Evolutionary conservation across 2,797 vertebrate species (phyloP), one percentile per base, ranked within the genome.

Genomic region (Telmatherina bonti): DNA sequence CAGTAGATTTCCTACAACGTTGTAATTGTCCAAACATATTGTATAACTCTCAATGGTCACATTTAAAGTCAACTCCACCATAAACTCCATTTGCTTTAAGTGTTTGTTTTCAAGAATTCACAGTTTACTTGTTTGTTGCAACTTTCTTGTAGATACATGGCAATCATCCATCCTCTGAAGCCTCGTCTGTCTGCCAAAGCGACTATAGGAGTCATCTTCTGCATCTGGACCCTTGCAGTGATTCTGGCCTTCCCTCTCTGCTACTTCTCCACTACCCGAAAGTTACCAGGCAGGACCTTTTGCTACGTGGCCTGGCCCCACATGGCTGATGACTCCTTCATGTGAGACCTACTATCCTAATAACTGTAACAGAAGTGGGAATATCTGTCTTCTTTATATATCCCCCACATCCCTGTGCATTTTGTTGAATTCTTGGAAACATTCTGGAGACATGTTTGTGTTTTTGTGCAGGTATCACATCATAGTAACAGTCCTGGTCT

Each of bases 101-200:
- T 27, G 13, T 15, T 27, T 53, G 5, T 2, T 26, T n/a, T 45
- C 16, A 43, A 22, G 9, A 49, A 24, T 53, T 27, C 26, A 22
- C 10, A 15, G 51, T 27, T 15, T 24, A 27, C 26, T 15, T 53
- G 24, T 27, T 5, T 15, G 26, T 53, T 53, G 26, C 15, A 27
- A 27, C 15, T 2, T 27, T 24, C 24, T 27, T 80, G 55, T 70
- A 99, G 98, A 90, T 99, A 99, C 77, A 97, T 98, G 96, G 98
- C 97, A 58, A 99, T 99, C 83, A 99, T 98, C 54, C 96, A 99
- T 77, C 98, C 98, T 2, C 83, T 99, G 93, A 98, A 97, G 77
- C 97, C 97, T 33, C 95, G 97, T 22, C 91, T 99, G 52, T 99
- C 98, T 29, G 96, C 96, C 26, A 96, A 96, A 0, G 96, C 95